Conservation (phyloP, 2,797 vertebrate genomes). For the Phoxinus dragarum region DNA sequence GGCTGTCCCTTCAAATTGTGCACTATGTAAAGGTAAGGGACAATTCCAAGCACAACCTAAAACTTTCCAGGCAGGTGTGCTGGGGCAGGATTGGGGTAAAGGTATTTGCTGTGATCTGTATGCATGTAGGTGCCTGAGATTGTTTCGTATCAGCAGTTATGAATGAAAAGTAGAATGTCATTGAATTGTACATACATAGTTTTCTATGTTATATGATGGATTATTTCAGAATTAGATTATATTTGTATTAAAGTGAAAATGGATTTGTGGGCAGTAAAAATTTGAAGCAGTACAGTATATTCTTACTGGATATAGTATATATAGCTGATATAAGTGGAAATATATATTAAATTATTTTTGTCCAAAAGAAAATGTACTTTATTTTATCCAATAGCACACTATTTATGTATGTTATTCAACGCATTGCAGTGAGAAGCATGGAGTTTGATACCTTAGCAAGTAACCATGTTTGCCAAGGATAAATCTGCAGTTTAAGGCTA, state of each 20-base stretch:
- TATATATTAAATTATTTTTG: conserved; percentile 54
- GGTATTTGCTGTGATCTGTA: conserved; percentile 34
- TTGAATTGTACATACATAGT: conserved; percentile 51
- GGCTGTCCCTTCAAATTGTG: background rate
- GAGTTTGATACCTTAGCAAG: conserved; percentile 9
- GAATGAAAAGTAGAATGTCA: conserved; percentile 45
- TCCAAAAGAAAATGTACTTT: conserved; percentile 41
- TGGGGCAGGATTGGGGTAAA: background rate
- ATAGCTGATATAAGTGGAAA: conserved; percentile 19
- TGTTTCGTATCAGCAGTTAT: conserved; percentile 34
- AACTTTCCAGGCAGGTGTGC: background rate
- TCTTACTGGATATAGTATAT: conserved; percentile 10
- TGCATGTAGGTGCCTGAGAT: conserved; percentile 36
- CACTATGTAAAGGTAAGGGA: background rate
- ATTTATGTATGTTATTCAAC: conserved; percentile 46
- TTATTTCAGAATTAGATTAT: conserved; percentile 57
- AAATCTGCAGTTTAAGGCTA: conserved; percentile 38
- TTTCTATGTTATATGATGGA: conserved; percentile 52
- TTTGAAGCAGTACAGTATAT: conserved; percentile 34
- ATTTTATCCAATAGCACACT: conserved; percentile 34
- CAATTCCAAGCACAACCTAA: background rate
- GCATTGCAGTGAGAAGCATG: conserved; percentile 28
- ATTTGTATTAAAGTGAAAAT: conserved; percentile 60
- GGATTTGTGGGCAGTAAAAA: conserved; percentile 18
- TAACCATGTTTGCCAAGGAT: conserved; percentile 35